Evolutionary conservation across 2,888 invertebrate species (phyloP).

Genomic region (Gymnosoma rotundatum): DNA sequence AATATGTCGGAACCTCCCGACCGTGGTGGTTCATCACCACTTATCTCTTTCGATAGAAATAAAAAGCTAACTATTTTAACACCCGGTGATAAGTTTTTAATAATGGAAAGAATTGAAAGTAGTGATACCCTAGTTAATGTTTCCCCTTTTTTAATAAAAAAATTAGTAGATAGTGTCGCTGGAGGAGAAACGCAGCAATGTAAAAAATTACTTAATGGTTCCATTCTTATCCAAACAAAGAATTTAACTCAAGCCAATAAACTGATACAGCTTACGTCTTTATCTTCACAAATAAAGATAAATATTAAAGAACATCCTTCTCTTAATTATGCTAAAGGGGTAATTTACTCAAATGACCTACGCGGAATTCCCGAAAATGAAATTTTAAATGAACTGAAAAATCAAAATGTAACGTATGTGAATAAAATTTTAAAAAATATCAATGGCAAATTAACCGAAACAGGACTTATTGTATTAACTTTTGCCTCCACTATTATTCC

Average conservation of each 20-base stretch:
- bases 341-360: slow-evolving; percentile 27
- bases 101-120: not conserved
- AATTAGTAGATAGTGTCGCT: not conserved
- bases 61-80: not conserved
- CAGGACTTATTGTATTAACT: not conserved
- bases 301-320: not conserved
- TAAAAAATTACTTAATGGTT: slow-evolving; percentile 48
- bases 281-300: too few species aligned
- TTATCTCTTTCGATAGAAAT: not conserved
- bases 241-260: slow-evolving; percentile 20
- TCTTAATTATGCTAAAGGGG: slow-evolving; percentile 7
- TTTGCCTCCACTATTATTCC: not conserved
- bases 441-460: not conserved
- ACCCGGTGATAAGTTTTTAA: not conserved
- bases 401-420: slow-evolving; percentile 5
- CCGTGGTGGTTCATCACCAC: too few species aligned
- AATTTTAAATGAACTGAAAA: slow-evolving; percentile 1
- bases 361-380: not conserved
- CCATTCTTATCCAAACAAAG: slow-evolving; percentile 48
- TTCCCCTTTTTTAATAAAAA: slow-evolving; percentile 51
- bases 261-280: not conserved
- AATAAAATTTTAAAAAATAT: not conserved
- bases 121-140: not conserved
- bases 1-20: too few species aligned
- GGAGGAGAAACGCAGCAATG: slow-evolving; percentile 34